Evolutionary conservation across 1,140 invertebrate species (phyloP), one percentile per base, ranked within the genome.

Genomic region (Brachionus angularis): DNA sequence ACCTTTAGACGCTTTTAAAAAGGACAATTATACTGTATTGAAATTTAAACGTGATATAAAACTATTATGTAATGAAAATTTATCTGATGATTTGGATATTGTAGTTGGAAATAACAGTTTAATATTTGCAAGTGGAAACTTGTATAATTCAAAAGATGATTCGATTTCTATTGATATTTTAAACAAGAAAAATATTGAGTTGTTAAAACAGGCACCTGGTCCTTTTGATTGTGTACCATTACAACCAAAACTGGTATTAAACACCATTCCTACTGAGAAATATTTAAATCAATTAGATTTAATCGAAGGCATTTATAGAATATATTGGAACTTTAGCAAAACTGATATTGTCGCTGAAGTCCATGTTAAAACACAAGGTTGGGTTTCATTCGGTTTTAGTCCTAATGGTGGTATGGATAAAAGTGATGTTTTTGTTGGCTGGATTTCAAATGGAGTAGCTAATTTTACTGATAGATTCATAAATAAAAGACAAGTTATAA

Each of bases 361-460:
- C 18, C 62, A 67, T 27, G 33, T 29, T 47, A 67, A 84, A 80
- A 89, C 89, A 46, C 83, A 85, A 74, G 89, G 89, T 74, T 91
- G 89, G 79, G 86, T 91, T 71, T 89, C 88, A 21, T 86, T 91
- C 75, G 89, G 89, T 61, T 88, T 90, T 77, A 90, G 88, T 73
- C 85, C 85, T 71, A 87, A 87, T 78, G 87, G 88, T 64, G 85
- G 86, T 74, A 91, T 91, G 89, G 84, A 84, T 75, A 86, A 85
- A 10, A 87, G 89, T 1, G 90, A 93, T 81, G 86, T 93, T 72
- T 84, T 91, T 4, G 80, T 91, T 14, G 85, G 86, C 14, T 92
- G 90, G 90, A 87, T 91, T 5, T 87, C 89, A 75, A 49, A 64
- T 49, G 61, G 61, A 10, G 27, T 16, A 29, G 46, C 21, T 5